Base-by-base conservation (phyloP, 2,113 vertebrate genomes). In the Varanus komodoensis region DNA sequence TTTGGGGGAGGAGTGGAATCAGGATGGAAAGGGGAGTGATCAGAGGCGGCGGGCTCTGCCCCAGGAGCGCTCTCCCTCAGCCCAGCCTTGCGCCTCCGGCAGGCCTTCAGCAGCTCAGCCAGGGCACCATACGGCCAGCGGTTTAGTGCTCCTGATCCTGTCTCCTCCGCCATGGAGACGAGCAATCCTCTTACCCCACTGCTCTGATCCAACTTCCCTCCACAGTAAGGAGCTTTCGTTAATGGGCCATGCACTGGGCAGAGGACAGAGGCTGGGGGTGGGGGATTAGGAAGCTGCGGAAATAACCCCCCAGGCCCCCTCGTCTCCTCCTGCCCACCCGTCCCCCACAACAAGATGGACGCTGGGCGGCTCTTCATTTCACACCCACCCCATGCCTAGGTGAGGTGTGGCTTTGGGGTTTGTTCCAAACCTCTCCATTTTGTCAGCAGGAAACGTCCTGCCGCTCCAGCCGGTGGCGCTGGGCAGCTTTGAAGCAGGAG, bases 121-220 rank as follows among this genome's bases (percentile, higher is more conserved):
- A 0, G 21, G 11, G 15, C 73, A 88, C 57, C 90, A 91, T 88
- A 91, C 61, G 90, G 81, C 73, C 50, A 48, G n/a, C 29, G 64
- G 74, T 87, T 91, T 84, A 88, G 61, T 8, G 8, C n/a, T 44
- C 61, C 64, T 84, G 74, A 91, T 78, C 90, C 48, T 0, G 61
- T 87, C 73, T 91, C 21, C 73, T 69, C 64, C 19, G 86, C 86
- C 74, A 88, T 91, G 78, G 90, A 88, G 81, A 91, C 27, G 34
- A 68, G 44, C 86, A 88, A 91, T 91, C 90, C 81, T 88, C 90
- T 88, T 91, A 88, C 32, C 79, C 75, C 7, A 48, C 74, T 44
- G 86, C 86, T n/a, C 25, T 87, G 80, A 77, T 44, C 80, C 57
- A 21, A 74, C 29, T 44, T 1, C 34, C 69, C 61, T 50, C 54